Base-by-base conservation (phyloP, 1,140 invertebrate genomes). In the Pteromalus puparum region DNA sequence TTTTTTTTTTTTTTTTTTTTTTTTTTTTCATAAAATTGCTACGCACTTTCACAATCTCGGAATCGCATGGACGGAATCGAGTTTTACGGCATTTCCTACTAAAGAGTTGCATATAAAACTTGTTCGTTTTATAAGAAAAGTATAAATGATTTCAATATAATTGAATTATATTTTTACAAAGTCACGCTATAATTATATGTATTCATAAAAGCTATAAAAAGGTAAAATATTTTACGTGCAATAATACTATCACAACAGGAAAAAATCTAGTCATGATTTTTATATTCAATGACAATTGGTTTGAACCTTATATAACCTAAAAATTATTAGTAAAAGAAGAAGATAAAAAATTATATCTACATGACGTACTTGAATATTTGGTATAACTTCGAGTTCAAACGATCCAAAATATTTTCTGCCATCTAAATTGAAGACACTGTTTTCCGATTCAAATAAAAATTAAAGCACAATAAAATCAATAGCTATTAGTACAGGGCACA, bases 391-490 rank as follows among this genome's bases (percentile, higher is more conserved):
- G 5, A 61, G 53, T 61, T 61, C 7, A n/a, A n/a, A 61, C 53
- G 18, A 61, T 61, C 7, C 4, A 18, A 61, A n/a, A 21, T 61
- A 4, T 61, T 61, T n/a, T 21, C n/a, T 61, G 4, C 21, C 48
- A 24, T 30, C 21, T 24, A 46, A 75, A 75, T 24, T 76, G 12
- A 48, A 53, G 24, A 30, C 28, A 6, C 28, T 26, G 21, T 30
- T 34, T 61, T 65, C 18, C 46, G 7, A 61, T 30, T 12, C 1
- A 30, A 77, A 18, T 1, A 65, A 77, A 34, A 77, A 15, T 26
- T n/a, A 34, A 77, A 61, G 28, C 48, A 61, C 53, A 65, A 77
- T 24, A 26, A 21, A 77, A 77, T 77, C 26, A 34, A 53, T 65
- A 61, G 48, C 46, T 48, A n/a, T 38, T 12, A 21, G 6, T n/a